Evolutionary conservation across 2,113 vertebrate species (phyloP), one percentile per base, ranked within the genome.

Genomic region (Oncorhynchus masou): DNA sequence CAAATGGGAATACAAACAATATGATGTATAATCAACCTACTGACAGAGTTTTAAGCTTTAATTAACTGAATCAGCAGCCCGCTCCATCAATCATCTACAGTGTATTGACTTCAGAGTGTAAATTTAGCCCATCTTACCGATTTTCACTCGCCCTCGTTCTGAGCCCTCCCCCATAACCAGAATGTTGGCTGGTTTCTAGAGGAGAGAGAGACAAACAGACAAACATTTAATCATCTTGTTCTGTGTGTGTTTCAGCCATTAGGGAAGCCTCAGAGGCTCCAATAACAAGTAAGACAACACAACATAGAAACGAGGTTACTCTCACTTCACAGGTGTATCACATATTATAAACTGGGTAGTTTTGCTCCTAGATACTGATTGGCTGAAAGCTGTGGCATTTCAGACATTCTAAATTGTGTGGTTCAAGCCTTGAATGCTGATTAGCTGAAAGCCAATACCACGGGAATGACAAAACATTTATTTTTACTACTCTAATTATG

Each of bases 131-230:
- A 11, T 71, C 79, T 86, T 92, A 95, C 96, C 96, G 90, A 97
- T 97, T 94, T 97, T 97, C 86, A 97, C 96, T 92, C 96, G 93
- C 89, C 96, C 96, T 88, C 96, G 94, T 88, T 97, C 96, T 24
- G 92, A 94, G 81, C 96, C 96, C 93, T 97, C 96, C 84, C 96
- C 96, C 96, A 97, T 97, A 89, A 97, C 96, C 92, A 97, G 91
- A 92, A 96, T 97, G 89, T 96, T 97, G 91, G 96, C 96, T 92
- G 96, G 95, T 95, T 97, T 97, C 96, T 97, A 92, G 64, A 92
- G 87, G 91, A 90, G 85, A 73, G 89, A 78, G 85, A 69, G 78
- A 54, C 15, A 57, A 22, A 65, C 16, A 45, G 8, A 71, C 19
- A 76, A 54, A 31, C 6, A 31, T 24, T 12, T 20, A 64, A 16